Evolutionary conservation across 1,140 invertebrate genomes (phyloP), one percentile per base, ranked within the genome.

Genomic region (Drosophila aff.): DNA sequence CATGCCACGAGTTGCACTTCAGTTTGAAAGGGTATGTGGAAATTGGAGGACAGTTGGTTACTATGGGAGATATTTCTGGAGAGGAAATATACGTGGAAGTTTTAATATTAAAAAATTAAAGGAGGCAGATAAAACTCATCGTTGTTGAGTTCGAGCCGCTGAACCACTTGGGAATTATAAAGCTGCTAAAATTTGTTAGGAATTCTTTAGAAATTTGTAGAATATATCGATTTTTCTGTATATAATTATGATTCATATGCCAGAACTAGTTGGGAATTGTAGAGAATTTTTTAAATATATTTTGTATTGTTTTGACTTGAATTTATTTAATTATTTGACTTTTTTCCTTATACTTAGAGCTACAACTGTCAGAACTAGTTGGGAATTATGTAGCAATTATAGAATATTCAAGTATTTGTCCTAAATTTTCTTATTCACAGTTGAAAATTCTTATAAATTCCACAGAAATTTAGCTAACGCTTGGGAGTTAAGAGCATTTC

Each of bases 1-100:
- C 53, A 73, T 73, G 67, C 68, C 69, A 43, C 53, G 69, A 38
- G 53, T 38, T 59, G 23, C 41, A 50, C 38, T 74, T 52, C 18
- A 26, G n/a, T 63, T 49, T 4, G 31, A 36, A 41, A 50, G 55
- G 67, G 69, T 60, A 73, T 73, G n/a, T 13, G 10, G n/a, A 2
- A 43, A 43, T 16, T 2, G 1, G 36, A 3, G 16, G 15, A 18
- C n/a, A 10, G 13, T 47, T 67, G 28, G 64, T 66, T 10, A 21
- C 2, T 15, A 16, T 8, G 6, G 5, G 33, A 8, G 3, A 1
- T 1, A 13, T 23, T 21, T 21, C 2, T 46, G 13, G 9, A 47
- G 11, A 13, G 18, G 8, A 8, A 47, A 26, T 8, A 16, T 8
- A 46, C 1, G 9, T 18, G 9, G 4, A 5, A 44, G n/a, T 5